Evolutionary conservation across 2,888 invertebrate genomes (phyloP), one percentile per base, ranked within the genome.

Genomic region (Drosophila rubida): DNA sequence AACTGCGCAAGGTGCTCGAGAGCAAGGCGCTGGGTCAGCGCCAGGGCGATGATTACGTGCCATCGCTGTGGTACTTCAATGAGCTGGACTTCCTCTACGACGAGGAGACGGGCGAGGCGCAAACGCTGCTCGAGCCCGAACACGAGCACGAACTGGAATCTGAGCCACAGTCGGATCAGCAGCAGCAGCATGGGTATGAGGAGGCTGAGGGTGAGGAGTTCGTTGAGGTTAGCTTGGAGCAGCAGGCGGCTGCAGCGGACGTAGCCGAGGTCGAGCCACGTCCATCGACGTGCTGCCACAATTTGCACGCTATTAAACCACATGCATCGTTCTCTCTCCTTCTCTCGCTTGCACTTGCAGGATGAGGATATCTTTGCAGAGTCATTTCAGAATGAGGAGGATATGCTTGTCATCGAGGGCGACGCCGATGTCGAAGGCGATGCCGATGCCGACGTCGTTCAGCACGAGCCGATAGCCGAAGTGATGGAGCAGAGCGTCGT

Each of bases 81-180:
- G 87, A 84, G n/a, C 48, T 84, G 0, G 75, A 87, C 2, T 87
- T 84, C 32, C 57, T 84, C 0, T 64, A 66, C 23, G 84, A 87
- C 6, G 48, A 69, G 60, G 84, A 83, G 41, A 73, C 81, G 11
- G 68, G 62, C n/a, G 75, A 67, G 44, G 37, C 85, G 7, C 64
- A 70, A 27, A 42, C 50, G 0, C 9, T 61, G 13, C 39, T 65
- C 7, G 30, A 37, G 4, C 22, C 42, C 4, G 46, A 46, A 1
- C n/a, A 39, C 4, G 48, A 54, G 7, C 46, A 57, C 0, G 32
- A 30, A 0, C n/a, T 4, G 4, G 30, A n/a, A 11, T 4, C 3
- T 5, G 30, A 32, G 4, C n/a, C n/a, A n/a, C n/a, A n/a, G 4
- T 4, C n/a, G 32, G n/a, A n/a, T n/a, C n/a, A 32, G 27, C 11